These are phyloP conservation scores for Polydrusus pterygomalis DNA, from an alignment of 2,888 invertebrate genomes.

Conservation along the genomic window DNA sequence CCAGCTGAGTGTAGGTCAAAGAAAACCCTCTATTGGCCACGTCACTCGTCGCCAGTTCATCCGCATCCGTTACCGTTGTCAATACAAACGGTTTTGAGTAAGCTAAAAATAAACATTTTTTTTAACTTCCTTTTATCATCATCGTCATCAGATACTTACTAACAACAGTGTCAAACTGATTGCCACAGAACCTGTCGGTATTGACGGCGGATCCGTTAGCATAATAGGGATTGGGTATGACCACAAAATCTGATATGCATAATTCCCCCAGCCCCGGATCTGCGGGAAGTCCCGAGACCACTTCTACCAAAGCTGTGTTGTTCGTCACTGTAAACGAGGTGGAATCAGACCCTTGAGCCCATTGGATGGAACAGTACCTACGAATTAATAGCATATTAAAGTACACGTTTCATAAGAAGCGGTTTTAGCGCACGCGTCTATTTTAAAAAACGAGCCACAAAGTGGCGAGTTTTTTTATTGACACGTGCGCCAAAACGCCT, in stretches of 20 bases:
- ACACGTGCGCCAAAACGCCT: too few species aligned
- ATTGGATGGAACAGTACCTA: conserved; percentile 82
- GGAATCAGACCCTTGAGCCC: conserved; percentile 74
- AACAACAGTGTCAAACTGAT: conserved; percentile 79
- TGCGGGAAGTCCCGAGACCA: conserved; percentile 75
- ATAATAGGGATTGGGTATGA: conserved; percentile 80
- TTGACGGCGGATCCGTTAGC: conserved; percentile 70
- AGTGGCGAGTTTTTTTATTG: too few species aligned
- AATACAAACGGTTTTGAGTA: conserved; percentile 83
- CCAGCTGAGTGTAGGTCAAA: conserved; percentile 80
- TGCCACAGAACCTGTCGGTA: conserved; percentile 85
- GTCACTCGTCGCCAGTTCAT: conserved; percentile 75
- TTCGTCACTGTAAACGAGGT: conserved; percentile 83
- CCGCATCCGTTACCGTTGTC: conserved; percentile 80
- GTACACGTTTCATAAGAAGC: too few species aligned
- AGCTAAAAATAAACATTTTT: conserved; percentile 74
- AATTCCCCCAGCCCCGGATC: conserved; percentile 75
- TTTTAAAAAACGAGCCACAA: too few species aligned
- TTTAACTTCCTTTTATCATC: too few species aligned
- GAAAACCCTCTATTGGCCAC: conserved; percentile 86
- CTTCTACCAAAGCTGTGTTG: conserved; percentile 75
- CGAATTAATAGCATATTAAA: background rate
- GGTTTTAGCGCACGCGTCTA: too few species aligned
- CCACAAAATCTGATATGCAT: conserved; percentile 84
- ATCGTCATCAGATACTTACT: conserved; percentile 77